A percentile compares a stretch with the other conserved stretches of the same genome.
These are phyloP conservation scores for Tragulus kanchil DNA, from an alignment of 2,113 vertebrate species.

Conservation along the genomic window DNA sequence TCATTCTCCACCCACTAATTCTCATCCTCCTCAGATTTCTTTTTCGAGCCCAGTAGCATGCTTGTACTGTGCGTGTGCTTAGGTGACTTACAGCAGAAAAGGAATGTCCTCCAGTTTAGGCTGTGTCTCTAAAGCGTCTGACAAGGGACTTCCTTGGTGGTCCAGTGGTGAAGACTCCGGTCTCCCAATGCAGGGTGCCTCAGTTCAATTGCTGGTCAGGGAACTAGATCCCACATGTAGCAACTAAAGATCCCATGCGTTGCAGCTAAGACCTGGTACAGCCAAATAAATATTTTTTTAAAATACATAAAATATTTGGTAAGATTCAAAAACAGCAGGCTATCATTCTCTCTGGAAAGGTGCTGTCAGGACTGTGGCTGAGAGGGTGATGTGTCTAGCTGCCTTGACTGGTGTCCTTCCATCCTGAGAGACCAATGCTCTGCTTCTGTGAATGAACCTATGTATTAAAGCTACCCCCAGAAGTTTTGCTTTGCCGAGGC, in stretches of 20 bases:
- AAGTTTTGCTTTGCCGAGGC: neutral
- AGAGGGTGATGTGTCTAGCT: neutral
- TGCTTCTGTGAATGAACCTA: neutral
- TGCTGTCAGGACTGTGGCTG: neutral
- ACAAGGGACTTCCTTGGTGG: neutral
- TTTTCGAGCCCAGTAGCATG: neutral
- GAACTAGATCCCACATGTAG: neutral
- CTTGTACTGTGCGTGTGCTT: neutral
- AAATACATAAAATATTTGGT: neutral
- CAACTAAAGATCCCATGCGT: neutral
- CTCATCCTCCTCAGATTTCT: neutral
- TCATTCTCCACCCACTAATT: neutral
- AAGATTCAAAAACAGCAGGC: neutral
- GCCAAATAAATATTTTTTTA: neutral
- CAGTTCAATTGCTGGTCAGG: neutral
- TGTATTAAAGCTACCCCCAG: fast-evolving
- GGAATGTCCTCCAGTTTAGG: neutral
- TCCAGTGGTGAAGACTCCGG: neutral
- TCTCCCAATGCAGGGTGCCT: neutral
- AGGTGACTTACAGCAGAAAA: neutral
- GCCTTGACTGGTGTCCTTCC: neutral
- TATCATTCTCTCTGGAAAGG: neutral
- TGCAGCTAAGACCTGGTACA: neutral
- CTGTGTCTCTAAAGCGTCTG: neutral
- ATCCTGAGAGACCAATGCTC: neutral